Percentiles rank a stretch among this genome's conserved stretches.
These are phyloP conservation scores for Dermatophagoides farinae DNA, from an alignment of 1,140 invertebrate genomes.

Conservation along the genomic window DNA sequence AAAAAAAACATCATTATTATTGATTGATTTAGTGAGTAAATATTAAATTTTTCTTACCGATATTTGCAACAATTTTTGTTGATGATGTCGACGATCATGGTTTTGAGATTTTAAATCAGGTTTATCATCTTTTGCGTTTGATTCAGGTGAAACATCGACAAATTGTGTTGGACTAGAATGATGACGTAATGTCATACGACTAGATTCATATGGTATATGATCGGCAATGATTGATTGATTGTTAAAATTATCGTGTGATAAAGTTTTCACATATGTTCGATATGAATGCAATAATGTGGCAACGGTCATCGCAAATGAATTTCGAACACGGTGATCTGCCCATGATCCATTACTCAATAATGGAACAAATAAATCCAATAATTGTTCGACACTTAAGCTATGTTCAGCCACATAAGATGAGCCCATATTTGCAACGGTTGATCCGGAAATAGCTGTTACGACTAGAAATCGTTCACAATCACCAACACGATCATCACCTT, in stretches of 20 bases:
- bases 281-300: constrained; percentile 3
- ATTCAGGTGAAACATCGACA: neutral
- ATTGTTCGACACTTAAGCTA: neutral
- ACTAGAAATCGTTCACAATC: constrained; percentile 14
- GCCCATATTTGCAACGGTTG: constrained; percentile 4
- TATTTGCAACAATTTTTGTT: neutral
- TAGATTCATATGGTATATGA: too few relatives aligned
- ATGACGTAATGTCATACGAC: neutral
- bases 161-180: constrained; percentile 5
- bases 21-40: neutral
- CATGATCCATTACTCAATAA: neutral
- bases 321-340: constrained; percentile 11
- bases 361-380: neutral
- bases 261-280: neutral
- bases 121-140: neutral
- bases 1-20: neutral
- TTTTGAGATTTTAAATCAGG: neutral
- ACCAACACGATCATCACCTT: constrained; percentile 4
- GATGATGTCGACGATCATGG: neutral
- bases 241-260: neutral
- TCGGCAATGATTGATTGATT: neutral
- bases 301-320: constrained; percentile 8
- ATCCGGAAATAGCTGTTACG: neutral
- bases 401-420: neutral
- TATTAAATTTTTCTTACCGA: neutral